Base-by-base conservation (phyloP, 2,113 vertebrate genomes). In the Nyctereutes procyonoides region DNA sequence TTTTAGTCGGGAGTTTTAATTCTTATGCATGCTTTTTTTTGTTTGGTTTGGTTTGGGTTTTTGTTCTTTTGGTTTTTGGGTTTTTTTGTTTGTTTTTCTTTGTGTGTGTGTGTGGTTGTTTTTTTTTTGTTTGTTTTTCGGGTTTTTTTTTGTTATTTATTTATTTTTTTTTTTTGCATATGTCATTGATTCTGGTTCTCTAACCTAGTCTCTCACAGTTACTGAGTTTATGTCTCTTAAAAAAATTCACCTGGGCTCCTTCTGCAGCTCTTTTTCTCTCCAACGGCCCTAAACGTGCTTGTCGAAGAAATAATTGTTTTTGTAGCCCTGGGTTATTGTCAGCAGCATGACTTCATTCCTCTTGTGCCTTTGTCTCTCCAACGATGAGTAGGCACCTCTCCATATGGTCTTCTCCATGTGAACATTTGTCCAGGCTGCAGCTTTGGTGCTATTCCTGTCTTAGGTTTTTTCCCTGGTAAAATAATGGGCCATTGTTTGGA, bases 281-380 rank as follows among this genome's bases (percentile, higher is more conserved):
- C 85, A 91, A 16, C 14, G 84, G 83, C 89, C 77, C 56, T 63
- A 80, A 90, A 67, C 10, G 3, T 93, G 73, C 60, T 53, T 24
- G 32, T 92, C 93, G 81, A 97, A 83, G 83, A 93, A 95, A 80
- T 89, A 65, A 84, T 96, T 93, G 93, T 93, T 95, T 98, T 96
- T 95, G 83, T 97, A 91, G 96, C 91, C 94, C 91, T 89, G 82
- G 93, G 91, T 92, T 96, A 93, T 87, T 95, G 88, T 94, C 93
- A 69, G 76, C 20, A 60, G 56, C 3, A 0, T 9, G 63, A 30
- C 38, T 86, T 94, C 48, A 60, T 91, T 82, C 73, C 77, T 94
- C 85, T 87, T 65, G 65, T 88, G 90, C 90, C 35, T 93, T 69
- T 88, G 56, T 93, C 35, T 96, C 82, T 95, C 38, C 4, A 5